Conservation (phyloP, 2,113 vertebrate genomes). For the Sinocyclocheilus rhinocerous region DNA sequence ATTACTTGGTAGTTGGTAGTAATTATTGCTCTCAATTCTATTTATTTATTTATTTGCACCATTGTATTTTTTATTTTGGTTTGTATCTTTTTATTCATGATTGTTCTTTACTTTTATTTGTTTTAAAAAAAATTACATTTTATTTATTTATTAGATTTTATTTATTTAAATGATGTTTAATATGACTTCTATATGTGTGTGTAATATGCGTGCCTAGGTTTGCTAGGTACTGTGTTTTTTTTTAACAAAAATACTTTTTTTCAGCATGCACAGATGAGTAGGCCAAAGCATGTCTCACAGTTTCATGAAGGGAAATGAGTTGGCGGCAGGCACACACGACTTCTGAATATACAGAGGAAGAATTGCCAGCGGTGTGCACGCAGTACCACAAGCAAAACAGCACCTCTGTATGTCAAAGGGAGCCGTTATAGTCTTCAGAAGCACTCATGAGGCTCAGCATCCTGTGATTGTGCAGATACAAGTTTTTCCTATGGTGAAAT, state of each 20-base stretch:
- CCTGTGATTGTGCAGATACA: neutral
- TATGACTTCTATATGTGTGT: too few species aligned
- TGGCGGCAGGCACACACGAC: neutral
- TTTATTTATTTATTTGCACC: too few species aligned
- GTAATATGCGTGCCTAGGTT: too few species aligned
- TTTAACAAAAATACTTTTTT: neutral
- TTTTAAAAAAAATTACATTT: too few species aligned
- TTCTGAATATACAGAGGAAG: constrained; percentile 27
- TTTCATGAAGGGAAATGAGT: constrained; percentile 18
- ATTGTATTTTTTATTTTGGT: too few species aligned
- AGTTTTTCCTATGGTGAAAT: neutral
- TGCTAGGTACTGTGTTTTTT: too few species aligned
- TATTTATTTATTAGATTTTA: too few species aligned
- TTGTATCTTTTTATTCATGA: too few species aligned
- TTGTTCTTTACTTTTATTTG: too few species aligned
- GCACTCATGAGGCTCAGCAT: neutral
- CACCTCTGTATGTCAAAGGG: neutral
- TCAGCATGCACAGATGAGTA: neutral
- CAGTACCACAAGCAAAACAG: constrained; percentile 4
- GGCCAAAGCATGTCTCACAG: neutral
- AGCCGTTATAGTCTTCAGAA: neutral
- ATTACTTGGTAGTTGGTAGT: too few species aligned
- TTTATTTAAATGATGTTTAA: too few species aligned
- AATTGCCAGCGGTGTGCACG: neutral
- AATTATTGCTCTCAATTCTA: too few species aligned